Evolutionary conservation across 2,113 vertebrate genomes (phyloP), one percentile per base, ranked within the genome.

Genomic region (Sula dactylatra): DNA sequence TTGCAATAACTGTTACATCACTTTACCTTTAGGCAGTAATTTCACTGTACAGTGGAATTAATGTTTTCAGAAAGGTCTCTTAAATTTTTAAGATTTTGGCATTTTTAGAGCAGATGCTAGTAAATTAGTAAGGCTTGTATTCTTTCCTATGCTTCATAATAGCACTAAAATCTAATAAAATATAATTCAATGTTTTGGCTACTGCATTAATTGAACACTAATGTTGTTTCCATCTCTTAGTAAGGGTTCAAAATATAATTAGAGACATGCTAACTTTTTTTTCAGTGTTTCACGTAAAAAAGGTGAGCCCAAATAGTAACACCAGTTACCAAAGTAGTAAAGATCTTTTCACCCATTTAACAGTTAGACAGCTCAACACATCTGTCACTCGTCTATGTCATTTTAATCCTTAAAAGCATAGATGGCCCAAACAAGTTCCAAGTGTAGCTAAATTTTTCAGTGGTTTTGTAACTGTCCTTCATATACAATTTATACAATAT

Each of bases 51-150:
- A 90, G 58, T 83, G 32, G 32, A 95, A 91, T 77, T 0, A 95
- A 87, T 96, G 66, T 76, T 94, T 95, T 91, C 67, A 70, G 74
- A 93, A 97, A 88, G 2, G 1, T 90, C 38, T 94, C 55, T 94
- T 95, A 94, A 95, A 88, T 66, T 87, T 96, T 93, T 88, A 91
- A 90, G 70, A 64, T 94, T 90, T 82, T 95, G 94, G 42, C 42
- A 31, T 77, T 94, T 95, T 95, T 94, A 58, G 71, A 95, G 50
- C 78, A 94, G 42, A 93, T 85, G 70, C 54, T 90, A 66, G 9
- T 82, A 94, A 95, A 90, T 82, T 86, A 77, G 42, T 73, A 70
- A 77, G 50, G 40, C n/a, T 91, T 91, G 20, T 89, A 47, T 86
- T 93, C 84, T 91, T 94, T 95, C 42, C 14, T 89, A 62, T 76